Evolutionary conservation across 2,888 invertebrate species (phyloP).

Genomic region (Metalampra italica): DNA sequence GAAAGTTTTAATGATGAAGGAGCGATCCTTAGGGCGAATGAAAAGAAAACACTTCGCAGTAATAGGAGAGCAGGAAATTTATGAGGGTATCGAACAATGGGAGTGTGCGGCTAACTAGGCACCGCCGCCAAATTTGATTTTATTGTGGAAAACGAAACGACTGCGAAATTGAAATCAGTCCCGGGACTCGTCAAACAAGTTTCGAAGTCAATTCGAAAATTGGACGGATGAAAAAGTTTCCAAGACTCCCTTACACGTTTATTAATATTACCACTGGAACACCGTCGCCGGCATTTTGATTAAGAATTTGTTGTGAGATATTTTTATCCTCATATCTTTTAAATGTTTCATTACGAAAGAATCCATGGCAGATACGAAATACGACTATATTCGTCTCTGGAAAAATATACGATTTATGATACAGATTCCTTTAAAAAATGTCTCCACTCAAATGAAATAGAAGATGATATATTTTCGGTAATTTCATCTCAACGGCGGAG

Average conservation of each 20-base stretch:
- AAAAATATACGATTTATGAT: too few species aligned
- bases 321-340: too few species aligned
- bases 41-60: neutral
- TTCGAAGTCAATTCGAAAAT: slow-evolving; percentile 16
- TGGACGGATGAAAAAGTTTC: slow-evolving; percentile 22
- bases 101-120: slow-evolving; percentile 13
- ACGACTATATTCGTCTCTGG: too few species aligned
- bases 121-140: slow-evolving; percentile 9
- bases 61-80: slow-evolving; percentile 1
- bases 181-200: slow-evolving; percentile 14
- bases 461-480: neutral
- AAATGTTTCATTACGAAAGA: too few species aligned
- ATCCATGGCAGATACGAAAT: too few species aligned
- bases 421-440: too few species aligned
- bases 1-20: slow-evolving; percentile 23
- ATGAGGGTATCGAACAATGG: slow-evolving; percentile 9
- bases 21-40: slow-evolving; percentile 1
- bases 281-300: neutral
- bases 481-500: neutral
- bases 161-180: slow-evolving; percentile 16
- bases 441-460: neutral
- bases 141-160: slow-evolving; percentile 16
- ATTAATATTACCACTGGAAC: neutral
- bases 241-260: neutral
- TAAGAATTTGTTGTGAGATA: too few species aligned